A percentile compares a stretch with the other conserved stretches of the same genome.
phyloP scores from a whole-genome alignment of 2,888 invertebrate genomes.

The Melitaea athalia region DNA sequence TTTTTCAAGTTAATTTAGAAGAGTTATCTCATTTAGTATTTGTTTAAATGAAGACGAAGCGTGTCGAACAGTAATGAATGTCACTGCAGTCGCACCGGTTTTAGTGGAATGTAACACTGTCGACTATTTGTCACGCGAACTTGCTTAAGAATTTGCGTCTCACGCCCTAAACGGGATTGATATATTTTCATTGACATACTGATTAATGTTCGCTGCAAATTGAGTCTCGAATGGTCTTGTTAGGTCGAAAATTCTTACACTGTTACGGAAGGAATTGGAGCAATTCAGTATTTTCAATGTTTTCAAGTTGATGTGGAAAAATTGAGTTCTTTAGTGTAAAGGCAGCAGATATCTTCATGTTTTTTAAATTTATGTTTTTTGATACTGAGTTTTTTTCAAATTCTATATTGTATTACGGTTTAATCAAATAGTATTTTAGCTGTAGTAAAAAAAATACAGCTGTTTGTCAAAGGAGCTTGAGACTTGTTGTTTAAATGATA shows the following conservation, averaged over 20 bases:
- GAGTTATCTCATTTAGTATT: conserved; percentile 6
- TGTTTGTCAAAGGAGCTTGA: too few relatives aligned
- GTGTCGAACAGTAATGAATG: conserved; percentile 46
- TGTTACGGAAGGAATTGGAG: not conserved
- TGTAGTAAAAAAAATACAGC: too few relatives aligned
- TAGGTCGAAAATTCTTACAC: conserved; percentile 6
- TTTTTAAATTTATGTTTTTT: too few relatives aligned
- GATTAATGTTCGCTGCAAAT: conserved; percentile 21
- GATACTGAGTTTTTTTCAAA: too few relatives aligned
- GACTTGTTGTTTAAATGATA: too few relatives aligned
- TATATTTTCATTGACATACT: conserved; percentile 27
- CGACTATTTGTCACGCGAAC: conserved; percentile 61
- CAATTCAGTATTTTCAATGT: not conserved
- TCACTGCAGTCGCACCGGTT: conserved; percentile 54
- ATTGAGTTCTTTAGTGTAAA: not conserved
- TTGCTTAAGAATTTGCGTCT: conserved; percentile 29
- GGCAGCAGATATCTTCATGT: too few relatives aligned
- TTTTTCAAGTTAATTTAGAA: not conserved
- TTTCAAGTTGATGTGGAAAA: not conserved
- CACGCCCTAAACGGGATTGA: conserved; percentile 29
- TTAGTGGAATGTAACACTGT: conserved; percentile 63
- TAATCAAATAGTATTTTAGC: too few relatives aligned
- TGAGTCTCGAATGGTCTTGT: conserved; percentile 14
- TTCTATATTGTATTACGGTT: too few relatives aligned
- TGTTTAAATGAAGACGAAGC: conserved; percentile 42